Conservation (phyloP, 2,113 vertebrate genomes). For the Hippocampus barbouri region DNA sequence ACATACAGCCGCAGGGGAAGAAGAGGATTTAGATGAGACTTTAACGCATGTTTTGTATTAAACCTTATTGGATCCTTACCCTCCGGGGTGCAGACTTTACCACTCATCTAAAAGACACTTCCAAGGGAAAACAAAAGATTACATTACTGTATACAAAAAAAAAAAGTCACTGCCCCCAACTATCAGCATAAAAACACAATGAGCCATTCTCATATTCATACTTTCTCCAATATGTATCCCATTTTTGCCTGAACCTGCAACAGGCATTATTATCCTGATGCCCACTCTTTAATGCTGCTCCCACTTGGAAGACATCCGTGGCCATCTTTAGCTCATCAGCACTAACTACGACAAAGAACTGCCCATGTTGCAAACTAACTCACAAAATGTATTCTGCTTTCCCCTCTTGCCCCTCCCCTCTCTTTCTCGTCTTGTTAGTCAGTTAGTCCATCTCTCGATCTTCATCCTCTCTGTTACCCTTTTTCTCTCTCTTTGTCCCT, state of each 20-base stretch:
- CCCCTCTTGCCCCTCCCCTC: background rate
- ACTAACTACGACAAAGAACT: conserved; percentile 38
- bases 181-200: background rate
- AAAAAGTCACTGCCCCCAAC: background rate
- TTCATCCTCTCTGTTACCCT: conserved; percentile 1
- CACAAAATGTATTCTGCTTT: background rate
- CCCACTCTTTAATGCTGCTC: conserved; percentile 41
- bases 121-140: background rate
- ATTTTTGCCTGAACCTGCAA: conserved; percentile 27
- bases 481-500: conserved; percentile 20
- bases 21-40: conserved; percentile 32
- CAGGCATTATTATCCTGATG: conserved; percentile 50
- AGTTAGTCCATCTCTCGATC: conserved; percentile 9
- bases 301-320: conserved; percentile 41
- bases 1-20: conserved; percentile 21
- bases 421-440: conserved; percentile 10
- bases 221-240: background rate
- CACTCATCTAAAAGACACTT: conserved; percentile 10
- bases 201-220: background rate
- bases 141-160: background rate
- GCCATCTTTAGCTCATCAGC: conserved; percentile 48
- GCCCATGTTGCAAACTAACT: conserved; percentile 4
- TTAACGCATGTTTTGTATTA: conserved; percentile 23
- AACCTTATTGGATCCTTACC: conserved; percentile 11
- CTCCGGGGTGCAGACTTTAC: background rate